phyloP scores from a whole-genome alignment of 2,113 vertebrate genomes.

The Penelope pileata region DNA sequence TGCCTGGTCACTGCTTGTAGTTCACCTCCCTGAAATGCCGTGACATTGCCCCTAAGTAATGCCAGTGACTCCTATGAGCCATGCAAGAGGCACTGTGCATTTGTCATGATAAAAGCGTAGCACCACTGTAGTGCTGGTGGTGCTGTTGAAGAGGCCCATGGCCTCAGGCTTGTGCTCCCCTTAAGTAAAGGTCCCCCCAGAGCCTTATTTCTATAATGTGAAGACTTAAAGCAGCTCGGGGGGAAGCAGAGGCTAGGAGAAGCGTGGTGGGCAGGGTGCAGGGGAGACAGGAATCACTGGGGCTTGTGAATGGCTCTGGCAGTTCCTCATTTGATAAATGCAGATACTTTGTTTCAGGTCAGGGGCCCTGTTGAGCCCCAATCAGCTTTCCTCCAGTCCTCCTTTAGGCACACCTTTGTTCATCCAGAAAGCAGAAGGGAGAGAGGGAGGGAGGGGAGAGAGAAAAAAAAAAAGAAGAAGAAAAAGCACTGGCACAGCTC shows the following conservation, averaged over 20 bases:
- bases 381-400: not conserved
- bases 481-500: not conserved
- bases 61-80: not conserved
- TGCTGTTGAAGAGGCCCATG: not conserved
- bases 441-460: not conserved
- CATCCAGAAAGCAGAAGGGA: not conserved
- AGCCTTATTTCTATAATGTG: not conserved
- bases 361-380: not conserved
- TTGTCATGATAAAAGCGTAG: not conserved
- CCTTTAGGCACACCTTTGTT: not conserved
- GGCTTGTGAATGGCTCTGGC: not conserved
- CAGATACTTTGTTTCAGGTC: not conserved
- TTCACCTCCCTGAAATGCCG: not conserved
- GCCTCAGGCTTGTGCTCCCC: not conserved
- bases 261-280: not conserved
- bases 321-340: not conserved
- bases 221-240: not conserved
- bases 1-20: not conserved
- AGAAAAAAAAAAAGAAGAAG: not conserved
- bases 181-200: not conserved
- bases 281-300: not conserved
- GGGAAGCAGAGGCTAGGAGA: not conserved
- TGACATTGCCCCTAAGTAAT: rapidly evolving
- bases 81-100: not conserved
- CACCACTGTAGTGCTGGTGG: not conserved